Conservation (phyloP, 2,888 invertebrate species). For the Drosophila affinis region DNA sequence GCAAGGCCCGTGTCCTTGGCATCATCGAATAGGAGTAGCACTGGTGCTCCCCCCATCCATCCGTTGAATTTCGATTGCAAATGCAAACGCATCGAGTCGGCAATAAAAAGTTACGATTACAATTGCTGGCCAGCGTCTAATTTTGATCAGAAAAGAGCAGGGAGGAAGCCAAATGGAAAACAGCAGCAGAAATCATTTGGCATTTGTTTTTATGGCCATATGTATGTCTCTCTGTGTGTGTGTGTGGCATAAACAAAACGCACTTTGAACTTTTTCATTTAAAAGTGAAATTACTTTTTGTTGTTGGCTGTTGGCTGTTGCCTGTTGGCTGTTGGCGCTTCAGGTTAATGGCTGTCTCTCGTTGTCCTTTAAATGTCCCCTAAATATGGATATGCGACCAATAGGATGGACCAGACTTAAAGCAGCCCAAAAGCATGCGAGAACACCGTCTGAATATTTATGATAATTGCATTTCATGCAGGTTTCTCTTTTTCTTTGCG, state of each 20-base stretch:
- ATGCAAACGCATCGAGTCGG: slow-evolving; percentile 22
- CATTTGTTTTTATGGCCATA: slow-evolving; percentile 72
- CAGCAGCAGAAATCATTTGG: slow-evolving; percentile 69
- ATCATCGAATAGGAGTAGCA: slow-evolving; percentile 82
- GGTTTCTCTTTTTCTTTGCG: slow-evolving; percentile 36
- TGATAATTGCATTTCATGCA: slow-evolving; percentile 79
- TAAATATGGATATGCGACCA: slow-evolving; percentile 51
- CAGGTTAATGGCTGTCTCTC: slow-evolving; percentile 63
- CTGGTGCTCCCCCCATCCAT: not conserved
- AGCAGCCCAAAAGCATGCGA: slow-evolving; percentile 24
- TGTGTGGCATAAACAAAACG: slow-evolving; percentile 62
- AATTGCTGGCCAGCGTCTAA: slow-evolving; percentile 67
- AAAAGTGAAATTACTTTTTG: slow-evolving; percentile 77
- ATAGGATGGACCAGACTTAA: slow-evolving; percentile 21
- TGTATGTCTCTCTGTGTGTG: slow-evolving; percentile 17
- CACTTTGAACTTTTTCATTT: slow-evolving; percentile 79
- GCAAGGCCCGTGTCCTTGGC: slow-evolving; percentile 85
- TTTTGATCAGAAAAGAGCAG: slow-evolving; percentile 37
- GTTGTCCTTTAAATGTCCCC: slow-evolving; percentile 74
- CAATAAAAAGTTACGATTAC: slow-evolving; percentile 70
- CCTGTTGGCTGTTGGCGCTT: slow-evolving; percentile 17
- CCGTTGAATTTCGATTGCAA: slow-evolving; percentile 43
- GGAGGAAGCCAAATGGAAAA: slow-evolving; percentile 26
- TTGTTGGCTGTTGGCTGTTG: slow-evolving; percentile 32
- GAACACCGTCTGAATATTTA: slow-evolving; percentile 70